A percentile compares a stretch with the other conserved stretches of the same genome.
phyloP scores from a whole-genome alignment of 1,140 invertebrate species.

The Hypsibius dujardini region DNA sequence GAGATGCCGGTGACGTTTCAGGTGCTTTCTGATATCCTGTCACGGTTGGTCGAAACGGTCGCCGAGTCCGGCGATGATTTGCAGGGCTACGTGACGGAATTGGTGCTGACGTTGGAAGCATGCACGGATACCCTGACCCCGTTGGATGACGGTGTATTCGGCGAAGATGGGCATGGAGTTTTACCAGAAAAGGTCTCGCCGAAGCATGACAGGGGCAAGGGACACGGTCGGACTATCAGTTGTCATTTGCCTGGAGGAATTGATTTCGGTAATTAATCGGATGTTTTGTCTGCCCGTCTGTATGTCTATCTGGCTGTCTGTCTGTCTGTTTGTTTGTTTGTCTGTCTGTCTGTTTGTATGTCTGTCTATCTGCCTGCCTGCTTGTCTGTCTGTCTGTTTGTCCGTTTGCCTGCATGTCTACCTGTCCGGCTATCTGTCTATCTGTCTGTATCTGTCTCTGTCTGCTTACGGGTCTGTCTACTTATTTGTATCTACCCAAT shows the following conservation, averaged over 20 bases:
- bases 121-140: slow-evolving; percentile 61
- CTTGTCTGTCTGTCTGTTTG: too few relatives aligned
- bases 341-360: too few relatives aligned
- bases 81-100: slow-evolving; percentile 94
- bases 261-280: background rate
- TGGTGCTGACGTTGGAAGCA: slow-evolving; percentile 81
- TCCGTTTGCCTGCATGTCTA: background rate
- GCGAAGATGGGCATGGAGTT: background rate
- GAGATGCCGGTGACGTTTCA: slow-evolving; percentile 77
- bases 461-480: background rate
- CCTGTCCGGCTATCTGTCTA: too few relatives aligned
- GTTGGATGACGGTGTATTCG: background rate
- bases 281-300: background rate
- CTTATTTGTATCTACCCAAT: background rate
- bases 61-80: slow-evolving; percentile 96
- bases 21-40: slow-evolving; percentile 85
- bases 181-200: background rate
- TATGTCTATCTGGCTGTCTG: too few relatives aligned
- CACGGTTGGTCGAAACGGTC: slow-evolving; percentile 85
- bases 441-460: too few relatives aligned
- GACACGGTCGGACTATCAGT: slow-evolving; percentile 25
- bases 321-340: too few relatives aligned
- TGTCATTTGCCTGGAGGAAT: background rate
- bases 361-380: too few relatives aligned
- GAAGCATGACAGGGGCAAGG: slow-evolving; percentile 19